Evolutionary conservation across 2,888 invertebrate species (phyloP).

Genomic region (Himalopsyche japonica): DNA sequence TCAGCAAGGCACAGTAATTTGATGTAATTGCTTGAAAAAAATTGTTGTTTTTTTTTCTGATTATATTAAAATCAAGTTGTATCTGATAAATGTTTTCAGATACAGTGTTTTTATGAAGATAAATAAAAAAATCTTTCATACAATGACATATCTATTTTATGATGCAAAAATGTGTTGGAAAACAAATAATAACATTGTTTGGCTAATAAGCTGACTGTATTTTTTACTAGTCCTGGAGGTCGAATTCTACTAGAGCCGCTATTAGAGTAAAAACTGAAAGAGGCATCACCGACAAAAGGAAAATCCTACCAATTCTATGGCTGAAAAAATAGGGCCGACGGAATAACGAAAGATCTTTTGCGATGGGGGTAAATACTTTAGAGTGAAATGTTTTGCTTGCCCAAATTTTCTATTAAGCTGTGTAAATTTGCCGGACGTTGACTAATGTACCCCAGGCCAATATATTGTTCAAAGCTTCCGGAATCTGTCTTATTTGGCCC

Average conservation of each 20-base stretch:
- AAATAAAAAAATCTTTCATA: no score
- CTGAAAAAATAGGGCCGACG: background rate
- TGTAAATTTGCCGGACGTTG: slow-evolving; percentile 31
- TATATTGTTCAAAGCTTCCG: slow-evolving; percentile 31
- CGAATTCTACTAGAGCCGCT: background rate
- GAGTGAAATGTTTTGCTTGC: slow-evolving; percentile 19
- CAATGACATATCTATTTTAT: background rate
- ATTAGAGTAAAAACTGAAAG: background rate
- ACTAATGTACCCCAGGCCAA: slow-evolving; percentile 29
- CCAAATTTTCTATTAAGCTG: slow-evolving; percentile 22
- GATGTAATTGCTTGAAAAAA: no score
- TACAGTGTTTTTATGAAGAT: no score
- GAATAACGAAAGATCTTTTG: background rate
- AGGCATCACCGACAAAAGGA: background rate
- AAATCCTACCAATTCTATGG: slow-evolving; percentile 2
- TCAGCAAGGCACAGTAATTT: no score
- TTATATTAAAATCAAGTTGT: no score
- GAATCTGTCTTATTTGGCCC: slow-evolving; percentile 24
- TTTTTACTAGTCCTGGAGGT: background rate
- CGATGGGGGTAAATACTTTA: background rate
- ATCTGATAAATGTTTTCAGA: no score
- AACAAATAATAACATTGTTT: background rate
- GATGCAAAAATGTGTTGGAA: background rate
- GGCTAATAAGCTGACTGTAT: background rate
- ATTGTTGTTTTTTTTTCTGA: no score